Evolutionary conservation across 92 coral and sea anemone genomes (phyloP).

Genomic region (Bergia sp.): DNA sequence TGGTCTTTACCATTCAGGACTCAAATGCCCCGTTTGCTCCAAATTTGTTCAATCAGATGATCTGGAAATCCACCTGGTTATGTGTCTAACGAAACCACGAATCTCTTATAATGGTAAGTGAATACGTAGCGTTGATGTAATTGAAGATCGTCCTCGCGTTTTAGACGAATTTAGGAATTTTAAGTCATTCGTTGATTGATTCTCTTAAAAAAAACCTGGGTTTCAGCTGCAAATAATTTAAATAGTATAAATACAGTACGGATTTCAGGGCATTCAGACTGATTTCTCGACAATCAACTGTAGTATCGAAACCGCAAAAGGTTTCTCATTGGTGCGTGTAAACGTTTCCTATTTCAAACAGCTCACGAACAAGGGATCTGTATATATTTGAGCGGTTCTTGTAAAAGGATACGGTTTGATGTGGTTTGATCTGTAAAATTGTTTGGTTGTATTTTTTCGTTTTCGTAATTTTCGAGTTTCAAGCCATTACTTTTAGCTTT

Average conservation of each 20-base stretch:
- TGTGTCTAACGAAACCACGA: slow-evolving; percentile 99
- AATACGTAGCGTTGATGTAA: background rate
- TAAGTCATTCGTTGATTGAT: slow-evolving; percentile 8
- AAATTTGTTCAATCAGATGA: slow-evolving; percentile 93
- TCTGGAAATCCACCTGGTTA: slow-evolving; percentile 93
- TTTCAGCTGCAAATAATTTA: background rate
- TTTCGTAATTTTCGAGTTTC: background rate
- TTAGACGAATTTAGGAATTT: background rate
- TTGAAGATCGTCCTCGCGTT: background rate
- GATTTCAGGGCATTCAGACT: slow-evolving; percentile 2
- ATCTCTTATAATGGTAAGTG: slow-evolving; percentile 92
- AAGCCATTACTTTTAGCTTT: background rate
- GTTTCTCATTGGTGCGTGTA: background rate
- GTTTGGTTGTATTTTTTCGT: background rate
- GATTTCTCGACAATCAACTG: background rate
- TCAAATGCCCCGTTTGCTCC: slow-evolving; percentile 97
- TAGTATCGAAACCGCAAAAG: background rate
- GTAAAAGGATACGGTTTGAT: too few relatives aligned
- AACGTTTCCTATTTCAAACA: background rate
- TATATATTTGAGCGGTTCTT: background rate
- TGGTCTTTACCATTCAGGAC: slow-evolving; percentile 66
- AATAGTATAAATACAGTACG: background rate
- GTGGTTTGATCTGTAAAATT: background rate
- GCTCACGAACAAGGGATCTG: background rate
- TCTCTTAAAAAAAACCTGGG: background rate